phyloP scores from a whole-genome alignment of 2,797 vertebrate genomes.

The Sciaenops ocellatus region DNA sequence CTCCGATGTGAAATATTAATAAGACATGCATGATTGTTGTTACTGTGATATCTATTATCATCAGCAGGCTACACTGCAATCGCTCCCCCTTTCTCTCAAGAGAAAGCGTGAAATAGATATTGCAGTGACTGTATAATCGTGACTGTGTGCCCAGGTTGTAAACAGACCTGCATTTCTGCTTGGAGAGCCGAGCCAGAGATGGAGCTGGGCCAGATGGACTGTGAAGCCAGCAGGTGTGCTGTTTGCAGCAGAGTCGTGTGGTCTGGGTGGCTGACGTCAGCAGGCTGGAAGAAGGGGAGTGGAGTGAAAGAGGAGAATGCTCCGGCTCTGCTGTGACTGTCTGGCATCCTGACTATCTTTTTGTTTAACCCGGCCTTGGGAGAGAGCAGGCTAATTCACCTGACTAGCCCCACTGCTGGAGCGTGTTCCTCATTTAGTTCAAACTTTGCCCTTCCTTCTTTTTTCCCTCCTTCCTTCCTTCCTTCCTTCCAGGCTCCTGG shows the following conservation, averaged over 20 bases:
- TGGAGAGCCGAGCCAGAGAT: slow-evolving; percentile 66
- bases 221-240: slow-evolving; percentile 82
- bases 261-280: slow-evolving; percentile 80
- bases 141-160: slow-evolving; percentile 70
- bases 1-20: slow-evolving; percentile 43
- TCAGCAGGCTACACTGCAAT: slow-evolving; percentile 14
- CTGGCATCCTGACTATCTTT: slow-evolving; percentile 62
- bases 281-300: slow-evolving; percentile 56
- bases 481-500: slow-evolving; percentile 34
- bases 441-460: slow-evolving; percentile 24
- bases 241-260: slow-evolving; percentile 81
- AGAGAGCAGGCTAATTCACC: slow-evolving; percentile 38
- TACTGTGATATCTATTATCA: slow-evolving; percentile 35
- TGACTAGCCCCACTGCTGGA: slow-evolving; percentile 43
- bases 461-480: not conserved
- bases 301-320: slow-evolving; percentile 65
- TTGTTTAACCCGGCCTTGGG: slow-evolving; percentile 40
- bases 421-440: slow-evolving; percentile 44
- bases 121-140: slow-evolving; percentile 50
- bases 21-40: slow-evolving; percentile 16
- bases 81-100: not conserved
- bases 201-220: slow-evolving; percentile 72
- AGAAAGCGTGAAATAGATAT: slow-evolving; percentile 42
- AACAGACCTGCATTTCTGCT: slow-evolving; percentile 71
- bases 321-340: slow-evolving; percentile 58